phyloP scores from a whole-genome alignment of 2,797 vertebrate genomes.

The Nothura maculosa region DNA sequence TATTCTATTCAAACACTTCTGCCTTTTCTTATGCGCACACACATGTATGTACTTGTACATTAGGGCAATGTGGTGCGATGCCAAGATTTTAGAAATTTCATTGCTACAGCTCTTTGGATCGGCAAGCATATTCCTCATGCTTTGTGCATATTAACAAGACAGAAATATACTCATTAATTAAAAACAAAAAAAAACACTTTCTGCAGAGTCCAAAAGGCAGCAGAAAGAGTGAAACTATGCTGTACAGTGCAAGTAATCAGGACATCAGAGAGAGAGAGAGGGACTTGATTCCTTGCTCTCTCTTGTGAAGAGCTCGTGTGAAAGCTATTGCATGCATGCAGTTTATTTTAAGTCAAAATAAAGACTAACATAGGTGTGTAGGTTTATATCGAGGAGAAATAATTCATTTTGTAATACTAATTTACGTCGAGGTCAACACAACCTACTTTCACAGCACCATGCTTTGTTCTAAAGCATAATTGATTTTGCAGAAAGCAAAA shows the following conservation, averaged over 20 bases:
- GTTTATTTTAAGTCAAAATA: neutral
- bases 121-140: neutral
- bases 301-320: neutral
- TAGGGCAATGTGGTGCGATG: accelerated
- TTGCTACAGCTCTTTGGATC: neutral
- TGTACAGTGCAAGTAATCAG: accelerated
- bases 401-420: neutral
- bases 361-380: neutral
- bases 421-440: neutral
- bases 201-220: neutral
- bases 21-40: accelerated
- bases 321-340: neutral
- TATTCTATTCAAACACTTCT: neutral
- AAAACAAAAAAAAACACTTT: neutral
- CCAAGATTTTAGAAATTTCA: neutral
- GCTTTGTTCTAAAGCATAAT: neutral
- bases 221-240: neutral
- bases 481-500: neutral
- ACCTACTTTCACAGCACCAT: neutral
- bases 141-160: neutral
- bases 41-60: accelerated
- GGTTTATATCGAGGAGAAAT: neutral
- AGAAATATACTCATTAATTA: neutral
- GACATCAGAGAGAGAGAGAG: neutral
- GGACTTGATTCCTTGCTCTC: accelerated